These are phyloP conservation scores for Sphaerophoria rueppellii DNA, from an alignment of 2,888 invertebrate species.

Conservation along the genomic window DNA sequence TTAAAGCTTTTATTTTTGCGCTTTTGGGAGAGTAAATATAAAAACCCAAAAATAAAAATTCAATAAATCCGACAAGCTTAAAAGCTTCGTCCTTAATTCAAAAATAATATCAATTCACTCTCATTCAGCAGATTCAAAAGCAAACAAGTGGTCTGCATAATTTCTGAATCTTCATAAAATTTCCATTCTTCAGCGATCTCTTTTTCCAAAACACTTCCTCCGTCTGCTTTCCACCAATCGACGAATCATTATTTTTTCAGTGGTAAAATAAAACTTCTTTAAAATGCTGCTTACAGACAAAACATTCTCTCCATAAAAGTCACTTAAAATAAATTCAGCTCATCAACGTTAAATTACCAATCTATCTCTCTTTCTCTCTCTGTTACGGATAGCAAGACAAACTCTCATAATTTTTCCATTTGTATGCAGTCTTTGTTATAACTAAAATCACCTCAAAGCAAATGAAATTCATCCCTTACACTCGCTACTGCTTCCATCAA, in stretches of 20 bases:
- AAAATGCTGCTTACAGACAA: slow-evolving; percentile 25
- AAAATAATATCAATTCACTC: too few species aligned
- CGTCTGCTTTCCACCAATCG: not conserved
- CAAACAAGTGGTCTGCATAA: too few species aligned
- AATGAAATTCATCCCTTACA: slow-evolving; percentile 55
- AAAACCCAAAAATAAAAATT: too few species aligned
- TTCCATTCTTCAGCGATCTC: too few species aligned
- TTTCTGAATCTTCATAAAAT: too few species aligned
- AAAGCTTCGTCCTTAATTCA: too few species aligned
- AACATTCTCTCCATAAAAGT: slow-evolving; percentile 27
- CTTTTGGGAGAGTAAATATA: too few species aligned
- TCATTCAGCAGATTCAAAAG: too few species aligned
- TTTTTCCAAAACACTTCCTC: not conserved
- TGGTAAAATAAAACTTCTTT: slow-evolving; percentile 28
- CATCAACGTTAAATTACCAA: slow-evolving; percentile 39
- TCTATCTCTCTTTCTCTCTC: not conserved
- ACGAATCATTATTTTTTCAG: slow-evolving; percentile 30
- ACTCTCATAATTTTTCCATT: slow-evolving; percentile 71
- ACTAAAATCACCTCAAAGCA: slow-evolving; percentile 43
- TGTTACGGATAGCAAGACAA: slow-evolving; percentile 19
- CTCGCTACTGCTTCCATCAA: not conserved
- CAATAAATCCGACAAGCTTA: too few species aligned
- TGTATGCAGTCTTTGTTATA: slow-evolving; percentile 66
- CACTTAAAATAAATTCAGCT: slow-evolving; percentile 49
- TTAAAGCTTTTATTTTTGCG: too few species aligned